These are phyloP conservation scores for Amblyopsis rosae DNA, from an alignment of 2,113 vertebrate genomes.

Conservation along the genomic window DNA sequence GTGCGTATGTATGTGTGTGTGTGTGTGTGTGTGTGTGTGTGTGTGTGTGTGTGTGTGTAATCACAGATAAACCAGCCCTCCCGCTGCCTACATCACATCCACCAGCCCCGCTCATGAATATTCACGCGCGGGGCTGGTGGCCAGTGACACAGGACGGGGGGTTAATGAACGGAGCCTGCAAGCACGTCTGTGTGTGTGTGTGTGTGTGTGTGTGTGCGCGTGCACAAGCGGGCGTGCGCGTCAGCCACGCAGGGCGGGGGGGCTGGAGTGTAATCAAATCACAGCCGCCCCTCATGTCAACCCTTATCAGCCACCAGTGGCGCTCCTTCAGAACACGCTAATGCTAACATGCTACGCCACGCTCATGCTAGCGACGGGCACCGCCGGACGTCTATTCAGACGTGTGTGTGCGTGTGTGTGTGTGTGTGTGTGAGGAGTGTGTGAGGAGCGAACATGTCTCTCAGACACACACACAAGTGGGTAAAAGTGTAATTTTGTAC, in stretches of 20 bases:
- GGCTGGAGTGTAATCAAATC: conserved; percentile 70
- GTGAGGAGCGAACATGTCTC: no score
- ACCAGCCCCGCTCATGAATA: conserved; percentile 60
- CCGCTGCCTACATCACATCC: conserved; percentile 31
- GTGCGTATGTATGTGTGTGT: no score
- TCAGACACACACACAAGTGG: not conserved
- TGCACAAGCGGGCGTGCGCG: not conserved
- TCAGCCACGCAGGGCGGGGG: conserved; percentile 33
- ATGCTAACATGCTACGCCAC: conserved; percentile 32
- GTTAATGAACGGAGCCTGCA: conserved; percentile 53
- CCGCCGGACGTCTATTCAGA: not conserved
- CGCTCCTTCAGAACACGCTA: conserved; percentile 29
- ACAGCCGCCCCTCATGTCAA: conserved; percentile 53
- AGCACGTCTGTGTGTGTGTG: not conserved
- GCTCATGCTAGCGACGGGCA: conserved; percentile 14
- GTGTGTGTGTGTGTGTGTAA: conserved; percentile 8
- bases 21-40: conserved; percentile 1
- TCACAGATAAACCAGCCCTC: conserved; percentile 37
- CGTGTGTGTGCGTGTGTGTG: no score
- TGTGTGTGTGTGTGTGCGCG: not conserved
- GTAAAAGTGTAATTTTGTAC: not conserved
- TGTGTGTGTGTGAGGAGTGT: conserved; percentile 1
- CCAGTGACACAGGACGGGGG: conserved; percentile 42
- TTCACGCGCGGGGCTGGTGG: conserved; percentile 65
- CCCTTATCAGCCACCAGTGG: conserved; percentile 68